A percentile compares a stretch with the other conserved stretches of the same genome.
Conservation (phyloP, 2,888 invertebrate species). For the Athalia rosae region DNA sequence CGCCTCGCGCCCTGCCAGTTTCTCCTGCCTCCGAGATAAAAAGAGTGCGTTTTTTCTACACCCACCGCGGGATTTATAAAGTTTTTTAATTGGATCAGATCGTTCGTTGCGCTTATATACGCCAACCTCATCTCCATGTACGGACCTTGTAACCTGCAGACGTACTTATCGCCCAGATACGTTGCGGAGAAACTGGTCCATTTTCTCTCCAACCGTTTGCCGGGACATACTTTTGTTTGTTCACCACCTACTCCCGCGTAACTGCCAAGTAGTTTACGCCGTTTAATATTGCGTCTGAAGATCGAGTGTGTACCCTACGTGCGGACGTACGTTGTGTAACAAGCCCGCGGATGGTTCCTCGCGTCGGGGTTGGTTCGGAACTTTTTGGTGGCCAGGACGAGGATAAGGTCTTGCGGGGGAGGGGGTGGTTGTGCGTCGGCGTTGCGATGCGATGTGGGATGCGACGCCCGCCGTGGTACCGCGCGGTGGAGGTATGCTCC, state of each 20-base stretch:
- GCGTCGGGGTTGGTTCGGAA: neutral
- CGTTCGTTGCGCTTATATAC: neutral
- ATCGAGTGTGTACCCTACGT: neutral
- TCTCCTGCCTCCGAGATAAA: neutral
- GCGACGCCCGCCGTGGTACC: too few relatives aligned
- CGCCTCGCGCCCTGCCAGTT: neutral
- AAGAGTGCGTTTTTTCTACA: conserved; percentile 5
- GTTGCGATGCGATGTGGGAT: neutral
- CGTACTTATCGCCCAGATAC: neutral
- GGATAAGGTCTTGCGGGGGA: neutral
- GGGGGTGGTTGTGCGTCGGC: too few relatives aligned
- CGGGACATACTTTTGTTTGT: conserved; percentile 28
- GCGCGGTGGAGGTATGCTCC: neutral
- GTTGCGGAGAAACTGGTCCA: conserved; percentile 1
- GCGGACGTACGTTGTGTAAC: too few relatives aligned
- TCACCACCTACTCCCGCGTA: neutral
- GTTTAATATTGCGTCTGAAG: conserved; percentile 9
- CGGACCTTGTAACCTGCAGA: too few relatives aligned
- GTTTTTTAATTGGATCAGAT: conserved; percentile 42
- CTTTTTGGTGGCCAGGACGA: too few relatives aligned
- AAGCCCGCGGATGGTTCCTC: conserved; percentile 1
- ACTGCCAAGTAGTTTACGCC: conserved; percentile 14
- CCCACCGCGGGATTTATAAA: conserved; percentile 30
- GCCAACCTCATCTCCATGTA: neutral
- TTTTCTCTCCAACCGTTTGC: conserved; percentile 3